These are phyloP conservation scores for Clarias platycephalus DNA, from an alignment of 2,797 vertebrate species.

Conservation along the genomic window DNA sequence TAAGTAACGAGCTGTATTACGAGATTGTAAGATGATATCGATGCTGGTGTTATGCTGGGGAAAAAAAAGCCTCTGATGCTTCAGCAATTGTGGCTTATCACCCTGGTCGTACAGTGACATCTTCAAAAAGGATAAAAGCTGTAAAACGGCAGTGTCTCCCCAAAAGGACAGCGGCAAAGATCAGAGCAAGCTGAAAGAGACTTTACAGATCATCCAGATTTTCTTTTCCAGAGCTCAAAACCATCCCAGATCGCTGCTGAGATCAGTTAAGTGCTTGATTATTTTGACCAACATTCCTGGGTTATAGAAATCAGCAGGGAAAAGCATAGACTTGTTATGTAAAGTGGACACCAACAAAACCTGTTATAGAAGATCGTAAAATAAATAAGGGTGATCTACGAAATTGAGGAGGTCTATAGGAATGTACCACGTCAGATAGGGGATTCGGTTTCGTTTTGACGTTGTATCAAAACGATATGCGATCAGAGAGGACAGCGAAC, in stretches of 20 bases:
- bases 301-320: background rate
- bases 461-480: conserved; percentile 1
- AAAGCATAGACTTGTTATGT: background rate
- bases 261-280: background rate
- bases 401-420: conserved; percentile 40
- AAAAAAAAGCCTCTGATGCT: conserved; percentile 8
- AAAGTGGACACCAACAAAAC: conserved; percentile 18
- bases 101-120: background rate
- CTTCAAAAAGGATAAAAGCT: background rate
- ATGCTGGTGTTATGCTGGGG: background rate
- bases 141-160: background rate
- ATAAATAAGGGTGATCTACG: conserved; percentile 24
- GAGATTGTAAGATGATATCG: background rate
- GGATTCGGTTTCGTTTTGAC: conserved; percentile 25
- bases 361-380: conserved; percentile 19
- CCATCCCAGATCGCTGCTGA: background rate
- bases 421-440: conserved; percentile 43
- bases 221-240: background rate
- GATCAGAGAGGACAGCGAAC: conserved; percentile 11
- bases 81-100: conserved; percentile 18
- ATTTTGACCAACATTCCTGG: background rate
- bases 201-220: background rate
- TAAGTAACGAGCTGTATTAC: background rate
- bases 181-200: background rate
- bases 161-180: background rate